Conservation (phyloP, 2,888 invertebrate species). For the Lissonota sp. region DNA sequence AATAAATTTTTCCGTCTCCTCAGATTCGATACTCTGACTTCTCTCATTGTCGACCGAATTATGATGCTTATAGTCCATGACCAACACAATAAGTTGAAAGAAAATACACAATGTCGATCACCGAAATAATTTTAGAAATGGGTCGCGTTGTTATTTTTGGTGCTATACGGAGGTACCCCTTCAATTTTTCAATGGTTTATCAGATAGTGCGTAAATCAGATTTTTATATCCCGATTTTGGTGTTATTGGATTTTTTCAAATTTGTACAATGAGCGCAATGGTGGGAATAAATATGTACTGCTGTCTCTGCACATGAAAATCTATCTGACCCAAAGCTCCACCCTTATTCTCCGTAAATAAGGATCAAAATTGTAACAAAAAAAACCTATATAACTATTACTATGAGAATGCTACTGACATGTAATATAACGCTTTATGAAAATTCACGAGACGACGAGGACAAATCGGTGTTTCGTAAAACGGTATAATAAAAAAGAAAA, state of each 20-base stretch:
- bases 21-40: too few species aligned
- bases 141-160: constrained; percentile 14
- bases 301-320: neutral
- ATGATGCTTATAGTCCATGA: too few species aligned
- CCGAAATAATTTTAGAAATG: neutral
- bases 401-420: constrained; percentile 53
- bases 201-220: constrained; percentile 12
- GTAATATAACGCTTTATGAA: constrained; percentile 60
- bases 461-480: constrained; percentile 32
- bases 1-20: too few species aligned
- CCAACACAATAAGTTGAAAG: too few species aligned
- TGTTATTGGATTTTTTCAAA: too few species aligned
- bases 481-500: constrained; percentile 13
- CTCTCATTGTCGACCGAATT: too few species aligned
- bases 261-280: neutral
- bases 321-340: neutral
- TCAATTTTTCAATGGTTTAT: constrained; percentile 21
- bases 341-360: neutral
- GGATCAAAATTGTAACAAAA: constrained; percentile 7
- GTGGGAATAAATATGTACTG: neutral
- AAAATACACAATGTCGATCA: neutral
- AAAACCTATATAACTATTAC: constrained; percentile 42
- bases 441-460: constrained; percentile 27
- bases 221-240: too few species aligned
- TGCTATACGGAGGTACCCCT: constrained; percentile 28